Evolutionary conservation across 1,140 invertebrate genomes (phyloP), one percentile per base, ranked within the genome.

Genomic region (Cotesia typhae): DNA sequence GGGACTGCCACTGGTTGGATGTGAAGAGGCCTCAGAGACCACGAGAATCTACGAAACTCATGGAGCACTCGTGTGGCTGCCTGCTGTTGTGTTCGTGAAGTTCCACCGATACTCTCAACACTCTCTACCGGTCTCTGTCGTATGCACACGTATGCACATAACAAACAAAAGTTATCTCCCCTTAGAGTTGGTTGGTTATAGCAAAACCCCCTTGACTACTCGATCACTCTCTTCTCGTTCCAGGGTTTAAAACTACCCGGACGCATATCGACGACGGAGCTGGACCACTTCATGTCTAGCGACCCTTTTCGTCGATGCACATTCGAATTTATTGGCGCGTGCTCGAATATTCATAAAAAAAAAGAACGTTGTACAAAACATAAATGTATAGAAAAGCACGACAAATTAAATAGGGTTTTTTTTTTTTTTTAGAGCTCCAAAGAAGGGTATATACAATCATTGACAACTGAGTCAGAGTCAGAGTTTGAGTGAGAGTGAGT

Each of bases 261-360:
- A 70, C 63, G 66, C 68, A 71, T 75, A 79, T 81, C 78, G 79
- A 81, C 78, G 76, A 77, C 66, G 76, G 76, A 77, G 69, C 73
- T 78, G 75, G 79, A 82, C 83, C 82, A 86, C 84, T 86, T 84
- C 81, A 85, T 81, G 82, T 83, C 78, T 74, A 74, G 75, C 83
- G 83, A 85, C 82, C 81, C 81, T 82, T 65, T 81, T 81, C 80
- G 80, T 82, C 80, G 57, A 77, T 81, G 79, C 81, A 76, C 80
- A 87, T 87, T 87, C 82, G 80, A 83, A 86, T 82, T 87, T 85
- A 85, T 85, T 85, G 84, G 81, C 83, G 84, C 84, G 84, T 85
- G 81, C 83, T 82, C 79, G 83, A 84, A 85, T 85, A 85, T 85
- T 85, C 83, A 84, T 84, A 84, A 84, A 84, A 74, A 72, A 64